Evolutionary conservation across 2,888 invertebrate species (phyloP), one percentile per base, ranked within the genome.

Genomic region (Tethea ocularis): DNA sequence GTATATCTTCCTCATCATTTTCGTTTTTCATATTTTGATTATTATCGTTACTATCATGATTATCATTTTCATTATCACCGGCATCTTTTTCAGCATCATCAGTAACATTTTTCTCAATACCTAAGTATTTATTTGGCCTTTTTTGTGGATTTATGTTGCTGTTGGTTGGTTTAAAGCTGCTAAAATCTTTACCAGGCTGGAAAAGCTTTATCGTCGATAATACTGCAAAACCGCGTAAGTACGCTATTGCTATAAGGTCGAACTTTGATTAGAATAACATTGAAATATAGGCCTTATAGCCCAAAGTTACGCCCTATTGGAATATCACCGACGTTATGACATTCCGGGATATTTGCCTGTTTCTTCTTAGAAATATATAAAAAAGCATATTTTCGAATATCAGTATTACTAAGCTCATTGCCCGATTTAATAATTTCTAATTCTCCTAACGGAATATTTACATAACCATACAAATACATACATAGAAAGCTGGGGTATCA

Each of bases 321-420:
- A n/a, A n/a, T n/a, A n/a, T n/a, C n/a, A n/a, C n/a, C n/a, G n/a
- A n/a, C n/a, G n/a, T n/a, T 82, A 6, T 77, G 62, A 62, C 88
- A 89, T 56, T 80, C 75, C 15, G 77, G 65, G 10, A 70, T 61
- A 58, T 73, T 70, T 1, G 65, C 59, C 22, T 60, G 38, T 51
- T 68, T 71, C 46, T 79, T 77, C 57, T 64, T 77, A 2, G 74
- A 68, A 10, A 86, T 81, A 20, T 70, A 82, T 53, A 82, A 84
- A 57, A 89, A 0, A 89, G 67, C 82, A 84, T 82, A 90, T 76
- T 78, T 90, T 90, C 52, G 61, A 26, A 87, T 66, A 57, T 90
- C 89, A 6, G 13, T 64, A 13, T 59, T 52, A 55, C 80, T 82
- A 4, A 86, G 76, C 0, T 64, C 68, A 6, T 68, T 66, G 8